A percentile compares a stretch with the other conserved stretches of the same genome.
Evolutionary conservation across 2,113 vertebrate species (phyloP).

Genomic region (Neogale vison): DNA sequence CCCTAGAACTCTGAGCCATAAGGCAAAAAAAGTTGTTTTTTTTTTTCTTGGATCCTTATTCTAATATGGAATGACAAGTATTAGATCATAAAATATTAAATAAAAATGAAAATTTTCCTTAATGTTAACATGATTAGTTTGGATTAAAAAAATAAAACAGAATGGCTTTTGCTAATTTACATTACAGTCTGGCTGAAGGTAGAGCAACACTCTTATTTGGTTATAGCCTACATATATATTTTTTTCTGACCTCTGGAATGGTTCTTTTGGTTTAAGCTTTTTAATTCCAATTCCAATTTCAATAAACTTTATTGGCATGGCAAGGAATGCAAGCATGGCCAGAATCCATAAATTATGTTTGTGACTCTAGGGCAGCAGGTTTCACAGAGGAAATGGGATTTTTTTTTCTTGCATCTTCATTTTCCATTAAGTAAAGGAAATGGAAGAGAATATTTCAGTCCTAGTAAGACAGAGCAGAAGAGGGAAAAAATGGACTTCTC

Average conservation of each 20-base stretch:
- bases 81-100: constrained; percentile 56
- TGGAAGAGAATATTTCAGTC: constrained; percentile 69
- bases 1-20: constrained; percentile 42
- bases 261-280: constrained; percentile 55
- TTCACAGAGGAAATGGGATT: constrained; percentile 70
- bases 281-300: constrained; percentile 72
- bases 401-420: constrained; percentile 70
- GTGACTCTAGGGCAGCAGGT: constrained; percentile 66
- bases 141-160: constrained; percentile 40
- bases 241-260: background rate
- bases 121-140: constrained; percentile 40
- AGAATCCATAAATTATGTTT: constrained; percentile 72
- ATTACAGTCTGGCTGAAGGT: background rate
- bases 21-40: constrained; percentile 7
- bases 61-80: background rate
- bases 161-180: background rate
- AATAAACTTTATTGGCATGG: constrained; percentile 76
- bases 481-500: constrained; percentile 40
- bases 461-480: constrained; percentile 64
- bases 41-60: background rate
- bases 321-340: constrained; percentile 56
- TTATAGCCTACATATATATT: background rate
- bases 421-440: constrained; percentile 75
- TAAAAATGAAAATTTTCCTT: constrained; percentile 47
- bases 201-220: constrained; percentile 41